Base-by-base conservation (phyloP, 2,888 invertebrate species). In the Hyalella azteca region DNA sequence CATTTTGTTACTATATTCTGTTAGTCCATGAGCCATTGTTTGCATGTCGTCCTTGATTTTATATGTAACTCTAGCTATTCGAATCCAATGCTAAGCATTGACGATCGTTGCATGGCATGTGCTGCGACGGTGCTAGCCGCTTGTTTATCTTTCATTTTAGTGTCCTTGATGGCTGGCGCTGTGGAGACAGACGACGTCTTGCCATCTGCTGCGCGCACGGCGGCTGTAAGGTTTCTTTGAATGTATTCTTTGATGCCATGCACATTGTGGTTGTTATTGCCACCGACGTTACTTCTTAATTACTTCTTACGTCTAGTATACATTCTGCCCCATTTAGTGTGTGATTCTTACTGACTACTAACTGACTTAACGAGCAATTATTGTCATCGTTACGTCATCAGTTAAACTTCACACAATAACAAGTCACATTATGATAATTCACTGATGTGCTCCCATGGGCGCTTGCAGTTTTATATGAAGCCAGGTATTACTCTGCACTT, bases 101-200 rank as follows among this genome's bases (percentile, higher is more conserved):
- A 66, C 9, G 32, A 36, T 1, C 36, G 66, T 36, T 66, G 66
- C 19, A 36, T n/a, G 4, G 66, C 19, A 36, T 29, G 0, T 66
- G 29, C 54, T 11, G 29, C 36, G 66, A n/a, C 66, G 36, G 36
- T 66, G 15, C 36, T 66, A 19, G n/a, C 66, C 36, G 7, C 32
- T 66, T 66, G 36, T 66, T 66, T 36, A 66, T 66, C 66, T 66
- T 66, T 15, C 66, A 66, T 66, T 66, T 66, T 66, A 22, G 66
- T 66, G 39, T 32, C 66, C 66, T 66, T 66, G 66, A 36, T 66
- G 66, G 39, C 15, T 45, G 15, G 45, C 36, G n/a, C 15, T 36
- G 66, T 15, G 36, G 36, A 15, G 29, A 22, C 26, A 11, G 54
- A 54, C 11, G 54, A 11, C 54, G 5, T 54, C 54, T 54, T 54